Conservation (phyloP, 1,140 invertebrate genomes). For the Bathynomus jamesi region DNA sequence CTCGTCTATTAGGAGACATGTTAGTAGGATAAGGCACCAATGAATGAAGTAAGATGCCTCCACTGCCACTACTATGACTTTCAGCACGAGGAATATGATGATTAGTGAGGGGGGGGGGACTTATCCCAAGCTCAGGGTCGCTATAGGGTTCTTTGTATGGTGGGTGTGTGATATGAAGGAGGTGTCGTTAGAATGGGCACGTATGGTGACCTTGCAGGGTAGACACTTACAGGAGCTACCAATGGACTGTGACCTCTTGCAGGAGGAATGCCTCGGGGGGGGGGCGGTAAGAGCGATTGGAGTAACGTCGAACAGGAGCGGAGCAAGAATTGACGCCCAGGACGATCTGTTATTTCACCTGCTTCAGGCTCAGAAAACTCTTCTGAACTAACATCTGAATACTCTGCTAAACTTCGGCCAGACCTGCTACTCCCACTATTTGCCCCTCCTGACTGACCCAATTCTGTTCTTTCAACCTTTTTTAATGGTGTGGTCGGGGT, state of each 20-base stretch:
- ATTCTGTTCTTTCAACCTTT: not conserved
- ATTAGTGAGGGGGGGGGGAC: not conserved
- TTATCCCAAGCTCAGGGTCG: not conserved
- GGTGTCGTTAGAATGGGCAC: not conserved
- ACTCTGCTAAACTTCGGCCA: slow-evolving; percentile 50
- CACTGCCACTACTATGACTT: not conserved
- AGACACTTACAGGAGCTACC: slow-evolving; percentile 15
- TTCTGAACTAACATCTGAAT: slow-evolving; percentile 83
- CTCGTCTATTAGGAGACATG: slow-evolving; percentile 36
- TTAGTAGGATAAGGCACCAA: slow-evolving; percentile 34
- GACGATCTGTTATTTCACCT: slow-evolving; percentile 67
- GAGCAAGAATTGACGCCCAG: slow-evolving; percentile 31
- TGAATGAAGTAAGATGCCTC: slow-evolving; percentile 15
- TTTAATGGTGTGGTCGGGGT: not conserved
- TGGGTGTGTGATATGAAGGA: not conserved
- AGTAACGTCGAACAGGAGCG: slow-evolving; percentile 10
- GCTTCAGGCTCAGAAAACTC: slow-evolving; percentile 78
- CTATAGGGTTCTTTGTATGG: not conserved
- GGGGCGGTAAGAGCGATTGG: not conserved
- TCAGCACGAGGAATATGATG: not conserved
- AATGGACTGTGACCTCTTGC: slow-evolving; percentile 9
- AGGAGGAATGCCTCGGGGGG: slow-evolving; percentile 9
- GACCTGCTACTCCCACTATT: slow-evolving; percentile 3
- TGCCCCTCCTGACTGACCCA: not conserved
- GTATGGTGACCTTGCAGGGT: slow-evolving; percentile 15